Evolutionary conservation across 2,888 invertebrate species (phyloP).

Genomic region (Xanthorhoe spadicearia): DNA sequence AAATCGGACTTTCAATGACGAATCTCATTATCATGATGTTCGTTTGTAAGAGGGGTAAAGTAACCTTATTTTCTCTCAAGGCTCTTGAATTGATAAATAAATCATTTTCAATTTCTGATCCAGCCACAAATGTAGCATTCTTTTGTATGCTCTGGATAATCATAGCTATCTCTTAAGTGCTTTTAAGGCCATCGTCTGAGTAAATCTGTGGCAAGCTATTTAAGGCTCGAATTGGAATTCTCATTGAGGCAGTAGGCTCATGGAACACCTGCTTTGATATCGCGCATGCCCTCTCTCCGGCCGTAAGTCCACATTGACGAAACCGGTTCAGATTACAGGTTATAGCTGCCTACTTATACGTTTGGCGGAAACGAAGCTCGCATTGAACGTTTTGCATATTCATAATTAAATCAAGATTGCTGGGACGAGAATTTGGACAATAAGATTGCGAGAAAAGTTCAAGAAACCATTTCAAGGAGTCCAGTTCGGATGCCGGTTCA

Average conservation of each 20-base stretch:
- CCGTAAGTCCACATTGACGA: conserved; percentile 79
- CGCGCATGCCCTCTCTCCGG: conserved; percentile 79
- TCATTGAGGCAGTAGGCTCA: conserved; percentile 80
- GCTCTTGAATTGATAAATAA: conserved; percentile 20
- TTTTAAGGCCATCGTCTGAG: conserved; percentile 48
- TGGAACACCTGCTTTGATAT: conserved; percentile 83
- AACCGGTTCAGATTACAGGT: conserved; percentile 84
- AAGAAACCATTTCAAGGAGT: conserved; percentile 31
- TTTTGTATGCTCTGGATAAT: conserved; percentile 13
- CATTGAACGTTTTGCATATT: conserved; percentile 69
- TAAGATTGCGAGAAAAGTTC: conserved; percentile 27
- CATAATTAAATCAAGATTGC: conserved; percentile 46
- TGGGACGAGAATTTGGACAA: conserved; percentile 31
- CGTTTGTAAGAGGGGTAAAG: conserved; percentile 33
- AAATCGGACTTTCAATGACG: conserved; percentile 45
- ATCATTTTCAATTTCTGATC: conserved; percentile 8
- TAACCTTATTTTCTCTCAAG: conserved; percentile 28
- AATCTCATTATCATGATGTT: conserved; percentile 42
- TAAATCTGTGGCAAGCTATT: conserved; percentile 71
- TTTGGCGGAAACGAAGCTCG: conserved; percentile 82
- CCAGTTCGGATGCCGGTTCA: conserved; percentile 3
- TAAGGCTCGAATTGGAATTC: conserved; percentile 76
- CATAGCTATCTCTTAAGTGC: conserved; percentile 13
- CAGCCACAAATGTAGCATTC: conserved; percentile 12
- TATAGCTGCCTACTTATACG: conserved; percentile 80